Evolutionary conservation across 1,140 invertebrate genomes (phyloP), one percentile per base, ranked within the genome.

Genomic region (Chironomus striatipennis): DNA sequence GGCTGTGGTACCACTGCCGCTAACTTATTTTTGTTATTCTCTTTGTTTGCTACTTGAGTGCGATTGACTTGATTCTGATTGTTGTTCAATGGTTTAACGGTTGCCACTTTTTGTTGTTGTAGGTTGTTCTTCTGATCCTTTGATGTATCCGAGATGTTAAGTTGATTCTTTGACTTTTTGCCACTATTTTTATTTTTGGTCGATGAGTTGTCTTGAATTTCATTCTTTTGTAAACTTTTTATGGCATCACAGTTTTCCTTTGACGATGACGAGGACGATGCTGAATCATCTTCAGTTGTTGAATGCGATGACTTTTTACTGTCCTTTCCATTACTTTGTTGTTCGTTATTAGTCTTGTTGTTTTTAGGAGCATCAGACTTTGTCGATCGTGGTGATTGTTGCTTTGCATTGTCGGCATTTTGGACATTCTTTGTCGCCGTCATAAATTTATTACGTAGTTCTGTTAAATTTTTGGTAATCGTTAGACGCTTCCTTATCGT

Each of bases 401-500:
- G n/a, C 7, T 57, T 10, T 57, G 47, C 2, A n/a, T 7, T 57
- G 47, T 12, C n/a, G 5, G 1, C 24, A 34, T 34, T 34, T 5
- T 5, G 47, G 1, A 57, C 10, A 12, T 7, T 12, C 6, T 70
- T 70, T 70, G 7, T 10, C 20, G n/a, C 65, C 18, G 9, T 34
- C 24, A 17, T 70, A 20, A 70, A 18, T 70, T 70, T 70, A 17
- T 70, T 70, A 5, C 18, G n/a, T 18, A 70, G 20, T 8, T 17
- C 65, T 12, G 65, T 70, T 21, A 18, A 70, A 70, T 18, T 18
- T 17, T 70, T 70, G n/a, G 65, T 70, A 2, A 70, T 21, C 18
- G 65, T 70, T 7, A 70, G 65, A 18, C 65, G 65, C 6, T 70
- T 70, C 76, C 24, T 64, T n/a, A 75, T 75, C 74, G 8, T 70